Evolutionary conservation across 2,113 vertebrate species (phyloP), one percentile per base, ranked within the genome.

Genomic region (Coregonus clupeaformis): DNA sequence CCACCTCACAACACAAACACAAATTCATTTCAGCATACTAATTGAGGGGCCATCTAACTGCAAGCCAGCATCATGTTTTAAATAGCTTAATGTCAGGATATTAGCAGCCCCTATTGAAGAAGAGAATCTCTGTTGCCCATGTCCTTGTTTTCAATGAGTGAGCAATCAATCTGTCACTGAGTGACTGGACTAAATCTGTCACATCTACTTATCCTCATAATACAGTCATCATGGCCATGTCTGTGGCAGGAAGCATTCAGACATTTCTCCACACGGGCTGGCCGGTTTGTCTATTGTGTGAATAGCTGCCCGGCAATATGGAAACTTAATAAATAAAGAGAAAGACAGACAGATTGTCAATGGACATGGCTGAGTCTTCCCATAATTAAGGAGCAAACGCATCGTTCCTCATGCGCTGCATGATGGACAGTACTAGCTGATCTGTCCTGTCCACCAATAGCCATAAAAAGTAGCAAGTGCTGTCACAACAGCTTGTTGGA

Each of bases 301-400:
- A 87, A 77, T 85, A 90, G 85, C 85, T 88, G 84, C 74, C 74
- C 83, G 78, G 74, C 77, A 85, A 86, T 86, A 83, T 73, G 73
- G 70, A 29, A 70, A 78, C 22, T 52, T 77, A 69, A 86, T 80
- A 78, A 84, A 85, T 82, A 79, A 83, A 86, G 80, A 78, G 1
- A 25, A 64, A 45, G 66, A 80, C n/a, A n/a, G 79, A 84, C 79
- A 83, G 81, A 79, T 62, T 85, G 87, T 85, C 77, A 85, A 84
- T 27, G 57, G 77, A 86, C 80, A 86, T 74, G 82, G 72, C 72
- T 77, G 67, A 78, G 70, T 76, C 82, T 73, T 78, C 72, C 68
- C 25, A 80, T 85, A 83, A 89, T 84, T 73, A 88, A 52, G 52
- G 29, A 83, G 71, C 47, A 76, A 80, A 70, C 75, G 76, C 80